Conservation (phyloP, 2,797 vertebrate genomes). For the Numenius phaeopus region DNA sequence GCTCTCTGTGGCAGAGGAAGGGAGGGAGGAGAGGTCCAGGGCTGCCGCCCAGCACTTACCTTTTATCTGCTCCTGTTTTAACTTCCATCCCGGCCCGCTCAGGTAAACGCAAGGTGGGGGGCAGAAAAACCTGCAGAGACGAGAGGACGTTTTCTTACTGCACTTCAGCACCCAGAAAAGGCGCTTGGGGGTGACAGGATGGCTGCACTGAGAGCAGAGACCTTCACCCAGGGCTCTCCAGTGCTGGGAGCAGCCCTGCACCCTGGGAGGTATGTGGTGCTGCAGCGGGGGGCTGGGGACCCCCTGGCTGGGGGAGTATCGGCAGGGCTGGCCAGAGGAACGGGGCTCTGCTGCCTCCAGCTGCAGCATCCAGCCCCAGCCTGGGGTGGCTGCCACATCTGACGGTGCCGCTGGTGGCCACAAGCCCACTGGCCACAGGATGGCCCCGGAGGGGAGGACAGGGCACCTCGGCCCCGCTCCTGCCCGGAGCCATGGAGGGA, state of each 20-base stretch:
- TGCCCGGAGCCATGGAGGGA: background rate
- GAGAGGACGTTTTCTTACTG: background rate
- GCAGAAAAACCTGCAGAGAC: constrained; percentile 90
- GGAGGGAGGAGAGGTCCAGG: background rate
- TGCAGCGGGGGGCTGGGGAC: background rate
- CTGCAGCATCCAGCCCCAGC: background rate
- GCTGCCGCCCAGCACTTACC: constrained; percentile 68
- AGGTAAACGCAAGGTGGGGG: constrained; percentile 96
- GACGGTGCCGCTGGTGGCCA: background rate
- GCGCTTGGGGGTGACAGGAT: accelerated
- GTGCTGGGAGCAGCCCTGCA: accelerated
- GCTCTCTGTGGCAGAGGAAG: accelerated
- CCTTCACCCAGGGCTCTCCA: background rate
- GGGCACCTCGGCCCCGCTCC: background rate
- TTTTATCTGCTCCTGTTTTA: constrained; percentile 87
- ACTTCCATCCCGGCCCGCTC: constrained; percentile 88
- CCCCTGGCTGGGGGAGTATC: accelerated
- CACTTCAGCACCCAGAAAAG: background rate
- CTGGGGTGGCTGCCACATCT: background rate
- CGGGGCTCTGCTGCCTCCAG: background rate
- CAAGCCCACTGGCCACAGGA: background rate
- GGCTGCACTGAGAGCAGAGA: background rate
- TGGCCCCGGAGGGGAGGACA: background rate
- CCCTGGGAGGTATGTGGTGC: accelerated
- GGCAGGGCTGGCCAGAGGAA: background rate